A percentile compares a stretch with the other conserved stretches of the same genome.
These are phyloP conservation scores for Melipona quadrifasciata DNA, from an alignment of 1,140 invertebrate genomes.

Conservation along the genomic window DNA sequence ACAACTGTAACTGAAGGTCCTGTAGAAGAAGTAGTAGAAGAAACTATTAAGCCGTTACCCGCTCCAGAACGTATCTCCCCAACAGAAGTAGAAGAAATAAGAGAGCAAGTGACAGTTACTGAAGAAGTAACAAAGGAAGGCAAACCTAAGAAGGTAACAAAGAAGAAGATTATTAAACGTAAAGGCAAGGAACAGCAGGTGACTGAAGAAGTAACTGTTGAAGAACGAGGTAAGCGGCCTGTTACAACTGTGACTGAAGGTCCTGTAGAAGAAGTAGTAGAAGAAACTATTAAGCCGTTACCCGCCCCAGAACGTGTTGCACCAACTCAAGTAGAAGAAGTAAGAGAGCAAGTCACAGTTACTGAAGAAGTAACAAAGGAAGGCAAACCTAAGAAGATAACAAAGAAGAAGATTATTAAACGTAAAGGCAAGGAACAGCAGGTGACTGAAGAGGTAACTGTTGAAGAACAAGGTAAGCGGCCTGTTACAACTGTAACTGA, in stretches of 20 bases:
- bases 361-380: constrained; percentile 65
- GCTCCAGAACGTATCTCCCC: constrained; percentile 61
- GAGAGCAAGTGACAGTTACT: constrained; percentile 70
- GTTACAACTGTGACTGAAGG: constrained; percentile 58
- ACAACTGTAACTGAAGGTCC: constrained; percentile 54
- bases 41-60: not conserved
- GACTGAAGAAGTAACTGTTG: not conserved
- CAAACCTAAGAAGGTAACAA: constrained; percentile 72
- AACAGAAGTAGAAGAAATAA: constrained; percentile 63
- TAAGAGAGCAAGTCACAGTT: constrained; percentile 72
- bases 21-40: constrained; percentile 65
- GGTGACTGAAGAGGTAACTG: constrained; percentile 70
- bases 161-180: constrained; percentile 71
- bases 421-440: constrained; percentile 72
- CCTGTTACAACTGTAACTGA: constrained; percentile 12
- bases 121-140: constrained; percentile 74
- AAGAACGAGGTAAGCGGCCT: fast-evolving
- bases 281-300: constrained; percentile 26
- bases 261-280: constrained; percentile 63
- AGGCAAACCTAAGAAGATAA: constrained; percentile 72
- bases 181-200: constrained; percentile 14
- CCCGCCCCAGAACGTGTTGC: not conserved
- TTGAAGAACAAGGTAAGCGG: constrained; percentile 59
- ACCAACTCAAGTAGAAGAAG: constrained; percentile 38
- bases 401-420: constrained; percentile 74